phyloP scores from a whole-genome alignment of 2,797 vertebrate species.

The Lepus townsendii region DNA sequence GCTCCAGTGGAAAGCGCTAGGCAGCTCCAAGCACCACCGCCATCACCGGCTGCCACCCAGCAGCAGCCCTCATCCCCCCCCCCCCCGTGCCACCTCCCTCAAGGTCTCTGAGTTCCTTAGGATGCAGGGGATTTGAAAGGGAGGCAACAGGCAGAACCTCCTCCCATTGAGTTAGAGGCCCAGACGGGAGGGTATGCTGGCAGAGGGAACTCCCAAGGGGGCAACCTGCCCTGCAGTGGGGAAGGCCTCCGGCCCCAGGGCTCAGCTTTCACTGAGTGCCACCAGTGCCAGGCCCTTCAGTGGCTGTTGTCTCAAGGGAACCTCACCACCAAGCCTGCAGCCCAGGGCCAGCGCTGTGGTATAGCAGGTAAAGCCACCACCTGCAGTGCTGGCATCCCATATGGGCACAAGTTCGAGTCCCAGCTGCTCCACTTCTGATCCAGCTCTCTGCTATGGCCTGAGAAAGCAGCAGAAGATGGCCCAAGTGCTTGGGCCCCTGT shows the following conservation, averaged over 20 bases:
- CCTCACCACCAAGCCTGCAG: not conserved
- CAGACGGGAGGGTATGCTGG: not conserved
- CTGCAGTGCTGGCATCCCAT: no score
- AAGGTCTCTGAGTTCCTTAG: not conserved
- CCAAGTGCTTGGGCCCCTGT: no score
- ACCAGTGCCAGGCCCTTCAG: not conserved
- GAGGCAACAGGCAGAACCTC: not conserved
- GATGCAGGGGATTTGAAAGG: not conserved
- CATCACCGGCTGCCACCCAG: not conserved
- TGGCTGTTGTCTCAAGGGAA: not conserved
- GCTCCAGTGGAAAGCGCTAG: not conserved
- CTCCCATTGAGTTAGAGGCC: not conserved
- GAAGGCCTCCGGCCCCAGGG: not conserved
- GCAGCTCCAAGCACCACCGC: not conserved
- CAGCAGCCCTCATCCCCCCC: not conserved
- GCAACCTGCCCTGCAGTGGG: not conserved
- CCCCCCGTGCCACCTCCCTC: not conserved
- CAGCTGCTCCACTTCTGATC: no score
- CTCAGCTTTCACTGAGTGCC: not conserved
- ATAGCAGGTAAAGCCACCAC: no score
- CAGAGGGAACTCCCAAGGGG: not conserved
- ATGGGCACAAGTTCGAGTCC: no score
- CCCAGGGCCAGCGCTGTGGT: no score
- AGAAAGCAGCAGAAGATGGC: no score
- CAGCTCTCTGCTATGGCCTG: no score